Percentiles rank a stretch among this genome's conserved stretches.
phyloP scores from a whole-genome alignment of 2,888 invertebrate species.

The Alviniconcha strummeri region DNA sequence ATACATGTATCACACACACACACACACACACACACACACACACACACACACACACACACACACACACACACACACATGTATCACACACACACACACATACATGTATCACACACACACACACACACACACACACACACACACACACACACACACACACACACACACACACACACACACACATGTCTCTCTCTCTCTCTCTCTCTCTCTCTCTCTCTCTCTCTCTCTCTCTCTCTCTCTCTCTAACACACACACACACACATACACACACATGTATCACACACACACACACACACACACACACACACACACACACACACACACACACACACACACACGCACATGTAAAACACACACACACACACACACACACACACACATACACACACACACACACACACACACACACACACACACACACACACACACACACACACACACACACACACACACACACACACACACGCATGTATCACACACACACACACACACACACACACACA shows the following conservation, averaged over 20 bases:
- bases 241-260: too few relatives aligned
- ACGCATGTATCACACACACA: too few relatives aligned
- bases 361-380: not conserved
- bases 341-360: too few relatives aligned
- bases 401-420: too few relatives aligned
- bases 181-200: not conserved
- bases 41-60: not conserved
- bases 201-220: conserved; percentile 4
- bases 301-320: not conserved
- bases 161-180: not conserved
- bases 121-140: not conserved
- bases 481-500: not conserved
- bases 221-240: conserved; percentile 11
- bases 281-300: not conserved
- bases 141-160: not conserved
- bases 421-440: not conserved
- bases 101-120: not conserved
- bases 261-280: too few relatives aligned
- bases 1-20: too few relatives aligned
- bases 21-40: too few relatives aligned
- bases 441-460: too few relatives aligned
- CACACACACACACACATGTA: not conserved
- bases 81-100: not conserved
- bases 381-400: too few relatives aligned
- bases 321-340: not conserved